Percentiles rank a stretch among this genome's conserved stretches.
These are phyloP conservation scores for Resseliella maxima DNA, from an alignment of 2,888 invertebrate genomes.

Conservation along the genomic window DNA sequence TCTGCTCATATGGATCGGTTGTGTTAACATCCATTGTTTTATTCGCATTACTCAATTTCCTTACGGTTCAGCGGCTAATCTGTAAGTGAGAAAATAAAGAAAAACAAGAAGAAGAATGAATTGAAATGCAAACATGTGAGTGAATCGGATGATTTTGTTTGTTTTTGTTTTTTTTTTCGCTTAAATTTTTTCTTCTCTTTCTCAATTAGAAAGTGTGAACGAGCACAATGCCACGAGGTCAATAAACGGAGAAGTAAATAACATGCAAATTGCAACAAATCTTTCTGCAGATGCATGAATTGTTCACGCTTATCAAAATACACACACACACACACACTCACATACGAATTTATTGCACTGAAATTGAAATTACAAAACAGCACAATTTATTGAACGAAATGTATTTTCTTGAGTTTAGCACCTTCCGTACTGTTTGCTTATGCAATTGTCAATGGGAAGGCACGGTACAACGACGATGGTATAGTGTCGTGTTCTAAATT, in stretches of 20 bases:
- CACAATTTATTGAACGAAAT: not conserved
- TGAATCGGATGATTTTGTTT: not conserved
- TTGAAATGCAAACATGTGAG: not conserved
- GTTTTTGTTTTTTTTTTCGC: too few species aligned
- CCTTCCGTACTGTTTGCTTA: not conserved
- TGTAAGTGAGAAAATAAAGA: not conserved
- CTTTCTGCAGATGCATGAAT: too few species aligned
- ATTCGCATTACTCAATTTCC: not conserved
- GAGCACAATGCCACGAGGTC: not conserved
- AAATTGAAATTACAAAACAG: not conserved
- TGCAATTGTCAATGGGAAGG: too few species aligned
- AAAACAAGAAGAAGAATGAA: not conserved
- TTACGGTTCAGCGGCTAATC: not conserved
- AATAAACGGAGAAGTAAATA: not conserved
- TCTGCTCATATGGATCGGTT: constrained; percentile 83
- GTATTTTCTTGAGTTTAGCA: not conserved
- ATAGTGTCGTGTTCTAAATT: not conserved
- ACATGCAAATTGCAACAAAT: too few species aligned
- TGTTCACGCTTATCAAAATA: too few species aligned
- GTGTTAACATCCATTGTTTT: constrained; percentile 36
- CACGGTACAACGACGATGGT: too few species aligned
- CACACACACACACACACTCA: too few species aligned
- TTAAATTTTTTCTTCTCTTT: too few species aligned
- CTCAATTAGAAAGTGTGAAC: constrained; percentile 3
- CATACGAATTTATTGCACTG: not conserved